phyloP scores from a whole-genome alignment of 2,113 vertebrate genomes.

The Corvus cornix region DNA sequence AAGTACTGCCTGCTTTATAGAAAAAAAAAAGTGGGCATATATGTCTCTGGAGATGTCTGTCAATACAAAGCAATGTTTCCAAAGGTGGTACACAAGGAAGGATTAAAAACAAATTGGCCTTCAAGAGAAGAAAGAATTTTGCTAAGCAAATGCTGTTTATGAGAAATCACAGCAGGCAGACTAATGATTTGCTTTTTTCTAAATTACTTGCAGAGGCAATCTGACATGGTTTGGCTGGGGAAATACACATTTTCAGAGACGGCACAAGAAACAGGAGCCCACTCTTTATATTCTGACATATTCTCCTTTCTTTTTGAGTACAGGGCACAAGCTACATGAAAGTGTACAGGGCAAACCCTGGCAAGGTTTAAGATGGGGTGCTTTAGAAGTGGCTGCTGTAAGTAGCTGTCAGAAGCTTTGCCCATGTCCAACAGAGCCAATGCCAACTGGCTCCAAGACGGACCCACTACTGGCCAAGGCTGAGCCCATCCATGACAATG shows the following conservation, averaged over 20 bases:
- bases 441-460: neutral
- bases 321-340: neutral
- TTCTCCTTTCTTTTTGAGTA: neutral
- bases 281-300: neutral
- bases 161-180: neutral
- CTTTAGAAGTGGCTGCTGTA: neutral
- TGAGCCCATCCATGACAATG: accelerated
- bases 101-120: neutral
- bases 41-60: neutral
- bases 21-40: neutral
- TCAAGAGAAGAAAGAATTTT: neutral
- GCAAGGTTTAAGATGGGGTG: neutral
- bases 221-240: neutral
- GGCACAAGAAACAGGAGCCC: neutral
- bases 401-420: neutral
- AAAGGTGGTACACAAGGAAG: neutral
- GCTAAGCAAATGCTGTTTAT: neutral
- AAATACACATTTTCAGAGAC: neutral
- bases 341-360: neutral
- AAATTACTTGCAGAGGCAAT: neutral
- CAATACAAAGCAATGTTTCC: neutral
- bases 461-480: accelerated
- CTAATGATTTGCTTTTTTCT: neutral
- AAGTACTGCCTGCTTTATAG: neutral
- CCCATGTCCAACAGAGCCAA: neutral